Conservation (phyloP, 2,888 invertebrate genomes). For the Diploptera punctata region DNA sequence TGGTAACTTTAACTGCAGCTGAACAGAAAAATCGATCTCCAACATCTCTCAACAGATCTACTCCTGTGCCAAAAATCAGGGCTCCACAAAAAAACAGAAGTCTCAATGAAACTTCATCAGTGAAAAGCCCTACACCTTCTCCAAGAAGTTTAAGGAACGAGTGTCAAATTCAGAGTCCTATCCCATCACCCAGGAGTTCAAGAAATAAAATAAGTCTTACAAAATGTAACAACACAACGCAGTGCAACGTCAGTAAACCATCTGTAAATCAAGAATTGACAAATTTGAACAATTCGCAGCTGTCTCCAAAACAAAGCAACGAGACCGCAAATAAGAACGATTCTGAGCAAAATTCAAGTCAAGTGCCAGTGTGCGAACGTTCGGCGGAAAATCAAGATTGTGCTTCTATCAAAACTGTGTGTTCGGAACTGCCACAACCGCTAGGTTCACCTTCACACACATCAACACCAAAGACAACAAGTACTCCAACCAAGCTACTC, state of each 20-base stretch:
- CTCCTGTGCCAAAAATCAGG: not conserved
- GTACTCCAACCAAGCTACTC: conserved; percentile 6
- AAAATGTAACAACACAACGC: no score
- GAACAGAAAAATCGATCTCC: not conserved
- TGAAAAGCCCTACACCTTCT: not conserved
- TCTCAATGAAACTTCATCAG: not conserved
- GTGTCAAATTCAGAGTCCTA: no score
- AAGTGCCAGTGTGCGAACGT: no score
- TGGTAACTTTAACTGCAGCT: not conserved
- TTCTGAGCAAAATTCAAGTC: no score
- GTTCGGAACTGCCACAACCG: not conserved
- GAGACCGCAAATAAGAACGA: no score
- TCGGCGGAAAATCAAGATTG: not conserved
- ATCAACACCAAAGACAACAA: conserved; percentile 55
- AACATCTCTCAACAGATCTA: not conserved
- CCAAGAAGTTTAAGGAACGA: not conserved
- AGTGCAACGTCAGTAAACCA: no score
- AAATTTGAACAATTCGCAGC: no score
- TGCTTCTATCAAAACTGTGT: not conserved
- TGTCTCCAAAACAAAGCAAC: no score
- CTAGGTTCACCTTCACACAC: conserved; percentile 52
- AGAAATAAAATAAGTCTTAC: no score
- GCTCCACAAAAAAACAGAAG: not conserved
- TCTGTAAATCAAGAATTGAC: no score
- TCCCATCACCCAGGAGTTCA: no score